phyloP scores from a whole-genome alignment of 2,113 vertebrate genomes.

The Oenanthe melanoleuca region DNA sequence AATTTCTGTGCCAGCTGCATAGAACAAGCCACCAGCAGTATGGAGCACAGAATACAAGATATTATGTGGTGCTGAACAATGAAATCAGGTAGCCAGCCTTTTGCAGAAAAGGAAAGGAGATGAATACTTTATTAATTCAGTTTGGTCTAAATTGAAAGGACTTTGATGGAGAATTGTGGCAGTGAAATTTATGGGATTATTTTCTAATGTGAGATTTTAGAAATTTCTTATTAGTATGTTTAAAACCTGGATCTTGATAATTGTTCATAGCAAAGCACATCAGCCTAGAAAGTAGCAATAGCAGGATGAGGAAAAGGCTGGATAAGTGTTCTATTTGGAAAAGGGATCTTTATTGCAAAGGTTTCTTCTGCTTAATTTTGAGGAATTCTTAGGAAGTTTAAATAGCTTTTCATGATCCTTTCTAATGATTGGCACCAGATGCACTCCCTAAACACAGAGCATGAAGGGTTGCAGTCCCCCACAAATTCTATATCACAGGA shows the following conservation, averaged over 20 bases:
- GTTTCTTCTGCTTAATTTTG: neutral
- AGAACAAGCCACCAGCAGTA: neutral
- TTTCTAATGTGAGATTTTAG: neutral
- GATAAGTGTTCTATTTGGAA: neutral
- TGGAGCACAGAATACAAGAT: slow-evolving; percentile 6
- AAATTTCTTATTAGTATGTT: neutral
- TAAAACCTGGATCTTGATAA: neutral
- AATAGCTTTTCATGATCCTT: neutral
- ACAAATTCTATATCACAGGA: fast-evolving
- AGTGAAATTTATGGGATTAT: neutral
- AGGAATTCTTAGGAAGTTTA: neutral
- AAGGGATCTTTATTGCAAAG: neutral
- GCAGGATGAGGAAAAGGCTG: neutral
- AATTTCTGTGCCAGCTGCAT: neutral
- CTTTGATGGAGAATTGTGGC: neutral
- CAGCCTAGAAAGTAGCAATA: neutral
- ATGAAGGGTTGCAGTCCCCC: neutral
- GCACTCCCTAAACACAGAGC: neutral
- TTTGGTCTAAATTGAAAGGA: neutral
- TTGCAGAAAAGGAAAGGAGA: neutral
- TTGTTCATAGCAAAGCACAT: neutral
- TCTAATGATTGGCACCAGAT: fast-evolving
- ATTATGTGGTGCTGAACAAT: neutral
- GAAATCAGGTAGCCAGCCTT: neutral
- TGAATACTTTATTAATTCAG: slow-evolving; percentile 11